Conservation (phyloP, 2,113 vertebrate species). For the Bufo gargarizans region DNA sequence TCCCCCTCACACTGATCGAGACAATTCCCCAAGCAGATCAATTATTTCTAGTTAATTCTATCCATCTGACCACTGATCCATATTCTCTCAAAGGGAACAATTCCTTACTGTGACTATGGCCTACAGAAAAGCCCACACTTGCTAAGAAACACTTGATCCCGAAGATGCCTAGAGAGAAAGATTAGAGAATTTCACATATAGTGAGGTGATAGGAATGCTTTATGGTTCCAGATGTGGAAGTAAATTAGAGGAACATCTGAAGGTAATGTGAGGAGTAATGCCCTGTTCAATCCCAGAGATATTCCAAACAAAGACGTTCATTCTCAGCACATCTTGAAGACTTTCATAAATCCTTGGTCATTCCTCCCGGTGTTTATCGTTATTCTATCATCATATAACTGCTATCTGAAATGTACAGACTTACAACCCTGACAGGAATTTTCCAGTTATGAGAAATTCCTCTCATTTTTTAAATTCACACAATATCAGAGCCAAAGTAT, state of each 20-base stretch:
- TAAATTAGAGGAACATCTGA: conserved; percentile 17
- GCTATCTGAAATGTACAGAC: not conserved
- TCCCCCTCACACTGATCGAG: not conserved
- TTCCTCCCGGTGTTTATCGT: not conserved
- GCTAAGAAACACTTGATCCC: conserved; percentile 3
- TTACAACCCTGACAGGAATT: not conserved
- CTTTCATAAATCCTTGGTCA: not conserved
- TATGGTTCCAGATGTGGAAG: conserved; percentile 27
- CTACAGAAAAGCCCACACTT: not conserved
- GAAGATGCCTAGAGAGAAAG: not conserved
- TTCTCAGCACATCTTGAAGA: not conserved
- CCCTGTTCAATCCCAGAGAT: not conserved
- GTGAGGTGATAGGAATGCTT: conserved; percentile 17
- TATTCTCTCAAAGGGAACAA: not conserved
- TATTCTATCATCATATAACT: not conserved
- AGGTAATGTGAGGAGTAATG: conserved; percentile 1
- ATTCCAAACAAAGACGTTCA: not conserved
- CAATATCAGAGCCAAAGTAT: not conserved
- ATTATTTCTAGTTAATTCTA: not conserved
- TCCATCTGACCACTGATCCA: not conserved
- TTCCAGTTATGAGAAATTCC: not conserved
- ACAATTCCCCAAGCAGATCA: not conserved
- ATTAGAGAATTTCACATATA: conserved; percentile 3
- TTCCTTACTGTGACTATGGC: not conserved
- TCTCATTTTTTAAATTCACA: not conserved